Evolutionary conservation across 2,113 vertebrate genomes (phyloP).

Genomic region (Cryptotis parvus): DNA sequence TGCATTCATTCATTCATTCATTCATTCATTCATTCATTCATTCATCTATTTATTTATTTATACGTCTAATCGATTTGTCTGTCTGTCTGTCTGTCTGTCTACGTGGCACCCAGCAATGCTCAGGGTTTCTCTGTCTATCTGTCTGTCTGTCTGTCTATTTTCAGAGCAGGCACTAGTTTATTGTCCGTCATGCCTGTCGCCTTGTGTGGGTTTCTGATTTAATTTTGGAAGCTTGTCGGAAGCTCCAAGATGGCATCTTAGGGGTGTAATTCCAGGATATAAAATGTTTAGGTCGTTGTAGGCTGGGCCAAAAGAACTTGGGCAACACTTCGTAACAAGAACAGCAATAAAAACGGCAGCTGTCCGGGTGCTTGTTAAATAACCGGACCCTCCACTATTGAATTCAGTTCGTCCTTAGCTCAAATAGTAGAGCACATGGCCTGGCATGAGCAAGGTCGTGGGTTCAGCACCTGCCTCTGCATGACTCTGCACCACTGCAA

Average conservation of each 20-base stretch:
- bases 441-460: background rate
- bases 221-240: constrained; percentile 1
- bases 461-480: background rate
- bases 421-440: background rate
- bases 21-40: no score
- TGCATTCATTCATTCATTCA: background rate
- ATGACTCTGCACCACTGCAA: no score
- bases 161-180: constrained; percentile 4
- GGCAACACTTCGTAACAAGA: background rate
- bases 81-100: no score
- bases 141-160: no score
- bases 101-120: no score
- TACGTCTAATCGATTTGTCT: no score
- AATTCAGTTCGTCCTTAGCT: background rate
- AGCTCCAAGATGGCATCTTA: background rate
- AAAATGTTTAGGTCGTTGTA: background rate
- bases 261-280: background rate
- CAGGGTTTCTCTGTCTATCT: no score
- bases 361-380: background rate
- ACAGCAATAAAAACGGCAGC: background rate
- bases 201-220: constrained; percentile 30
- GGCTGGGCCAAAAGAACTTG: background rate
- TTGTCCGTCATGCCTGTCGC: background rate
- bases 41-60: no score
- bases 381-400: background rate